Conservation (phyloP, 2,888 invertebrate species). For the Timema podura region DNA sequence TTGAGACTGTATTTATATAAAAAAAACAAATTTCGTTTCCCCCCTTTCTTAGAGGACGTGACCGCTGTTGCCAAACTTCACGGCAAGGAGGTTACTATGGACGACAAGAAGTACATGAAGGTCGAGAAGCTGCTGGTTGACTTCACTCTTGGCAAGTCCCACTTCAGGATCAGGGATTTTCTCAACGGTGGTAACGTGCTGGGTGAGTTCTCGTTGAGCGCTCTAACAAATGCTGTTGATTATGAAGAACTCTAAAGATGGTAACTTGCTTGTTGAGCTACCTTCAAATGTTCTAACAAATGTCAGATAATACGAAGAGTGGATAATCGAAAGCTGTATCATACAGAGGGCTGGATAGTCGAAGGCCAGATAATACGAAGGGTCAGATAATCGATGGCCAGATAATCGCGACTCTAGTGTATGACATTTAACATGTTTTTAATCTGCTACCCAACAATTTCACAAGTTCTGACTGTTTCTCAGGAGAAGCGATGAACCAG, state of each 20-base stretch:
- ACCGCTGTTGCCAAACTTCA: slow-evolving; percentile 55
- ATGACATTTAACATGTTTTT: neutral
- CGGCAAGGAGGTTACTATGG: slow-evolving; percentile 56
- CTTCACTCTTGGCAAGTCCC: slow-evolving; percentile 64
- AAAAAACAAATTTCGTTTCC: neutral
- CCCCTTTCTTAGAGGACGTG: slow-evolving; percentile 57
- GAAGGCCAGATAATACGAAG: no score
- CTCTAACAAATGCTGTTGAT: no score
- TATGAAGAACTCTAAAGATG: no score
- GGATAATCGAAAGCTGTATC: no score
- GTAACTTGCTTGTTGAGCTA: no score
- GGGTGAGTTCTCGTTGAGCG: slow-evolving; percentile 48
- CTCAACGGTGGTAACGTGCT: slow-evolving; percentile 72
- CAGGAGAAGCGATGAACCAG: slow-evolving; percentile 78
- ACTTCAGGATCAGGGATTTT: slow-evolving; percentile 67
- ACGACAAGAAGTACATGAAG: slow-evolving; percentile 54
- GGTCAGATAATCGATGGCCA: no score
- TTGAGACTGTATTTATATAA: neutral
- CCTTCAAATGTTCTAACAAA: no score
- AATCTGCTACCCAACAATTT: neutral
- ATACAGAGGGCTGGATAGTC: no score
- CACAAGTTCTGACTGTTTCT: slow-evolving; percentile 24
- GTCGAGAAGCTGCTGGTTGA: slow-evolving; percentile 63
- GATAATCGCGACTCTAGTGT: no score
- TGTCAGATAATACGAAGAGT: no score